Evolutionary conservation across 1,140 invertebrate genomes (phyloP), one percentile per base, ranked within the genome.

Genomic region (Bombus cullumanus): DNA sequence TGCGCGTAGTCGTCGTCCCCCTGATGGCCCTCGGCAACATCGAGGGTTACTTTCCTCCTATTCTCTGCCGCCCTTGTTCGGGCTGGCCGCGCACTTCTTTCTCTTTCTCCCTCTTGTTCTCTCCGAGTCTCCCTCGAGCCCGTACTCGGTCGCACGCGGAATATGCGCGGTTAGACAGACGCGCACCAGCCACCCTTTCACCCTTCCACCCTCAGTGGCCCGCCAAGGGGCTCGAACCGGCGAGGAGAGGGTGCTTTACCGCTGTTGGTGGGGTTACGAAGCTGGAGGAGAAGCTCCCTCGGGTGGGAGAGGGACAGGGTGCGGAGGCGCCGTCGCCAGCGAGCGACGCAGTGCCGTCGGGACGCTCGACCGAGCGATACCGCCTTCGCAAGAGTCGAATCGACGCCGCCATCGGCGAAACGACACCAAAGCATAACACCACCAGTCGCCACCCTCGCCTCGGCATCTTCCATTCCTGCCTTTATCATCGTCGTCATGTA

Each of bases 341-440:
- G 92, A 94, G 93, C 93, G 94, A 94, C 93, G 94, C 95, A 95
- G 95, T 95, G 94, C 94, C 92, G 93, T 95, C 94, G 94, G 93
- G 92, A 94, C 93, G 92, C 93, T 94, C 94, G 93, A 92, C 91
- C 91, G 92, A 91, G 92, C 91, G 89, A 92, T 93, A 92, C 88
- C 81, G 85, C 59, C 53, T 90, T 66, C 71, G 77, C 62, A 81
- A 77, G 57, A 64, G 69, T 71, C 64, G 72, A 37, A 66, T 88
- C 31, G 81, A 83, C 76, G 73, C 37, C 66, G 72, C 25, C 39
- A 31, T 5, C 71, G 47, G 68, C 41, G 85, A 57, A 12, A 31
- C 47, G 34, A 28, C 53, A 10, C 47, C 5, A 34, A 41, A 72
- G 34, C 34, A 66, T 34, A 47, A 31, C 18, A 66, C 31, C 66